Evolutionary conservation across 2,113 vertebrate genomes (phyloP), one percentile per base, ranked within the genome.

Genomic region (Lontra canadensis): DNA sequence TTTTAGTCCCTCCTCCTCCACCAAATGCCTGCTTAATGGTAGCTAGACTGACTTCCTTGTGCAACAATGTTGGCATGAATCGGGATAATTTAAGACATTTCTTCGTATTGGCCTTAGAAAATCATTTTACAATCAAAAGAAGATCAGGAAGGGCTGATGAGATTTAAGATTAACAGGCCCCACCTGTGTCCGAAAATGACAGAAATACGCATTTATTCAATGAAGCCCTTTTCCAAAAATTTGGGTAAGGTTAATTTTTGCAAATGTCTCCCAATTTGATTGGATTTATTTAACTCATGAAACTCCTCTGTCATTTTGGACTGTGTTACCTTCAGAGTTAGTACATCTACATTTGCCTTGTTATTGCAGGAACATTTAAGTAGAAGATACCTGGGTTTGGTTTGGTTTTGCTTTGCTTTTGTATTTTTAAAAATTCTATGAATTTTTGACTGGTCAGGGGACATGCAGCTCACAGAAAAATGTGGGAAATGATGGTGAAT

Each of bases 11-110:
- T 98, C 96, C 96, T 98, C 88, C 95, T 97, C 97, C 95, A 97
- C 98, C 97, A 98, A 97, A 97, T 98, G 98, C 98, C 96, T 98
- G 95, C 86, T 97, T 96, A 93, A 78, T 96, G 97, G 96, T 97
- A 98, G 84, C 84, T 84, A 80, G 88, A 85, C 84, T 17, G 63
- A 34, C 31, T 96, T 96, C 81, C 82, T 90, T 91, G 47, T 73
- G 92, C 94, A 96, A 97, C 65, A 49, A 76, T 71, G 63, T 94
- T 98, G 96, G 76, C 97, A 92, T 97, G 95, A 95, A 96, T 69
- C 71, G 9, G 0, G 42, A 94, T 65, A 2, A 3, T 98, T 97
- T 0, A 1, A 97, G 96, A 91, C 92, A 85, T 94, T 63, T 74
- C 85, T 98, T 98, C 65, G 23, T 26, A 47, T 59, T 93, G 89